A percentile compares a stretch with the other conserved stretches of the same genome.
Conservation (phyloP, 1,140 invertebrate species). For the Drosophila pseudoananassae region DNA sequence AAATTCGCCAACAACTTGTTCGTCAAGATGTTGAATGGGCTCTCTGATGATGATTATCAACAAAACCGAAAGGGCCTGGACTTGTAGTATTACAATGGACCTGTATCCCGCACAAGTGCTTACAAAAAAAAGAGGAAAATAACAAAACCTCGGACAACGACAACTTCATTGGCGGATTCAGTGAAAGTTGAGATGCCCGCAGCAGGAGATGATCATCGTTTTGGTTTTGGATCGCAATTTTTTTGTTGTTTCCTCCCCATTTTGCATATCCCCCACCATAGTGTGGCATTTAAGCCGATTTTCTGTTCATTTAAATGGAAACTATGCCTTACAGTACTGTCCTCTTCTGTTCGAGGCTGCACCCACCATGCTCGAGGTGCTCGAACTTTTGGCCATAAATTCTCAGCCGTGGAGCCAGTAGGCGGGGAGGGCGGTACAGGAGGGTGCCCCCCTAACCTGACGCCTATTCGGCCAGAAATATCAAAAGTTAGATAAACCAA, state of each 20-base stretch:
- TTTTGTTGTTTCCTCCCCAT: slow-evolving; percentile 7
- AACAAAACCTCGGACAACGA: slow-evolving; percentile 22
- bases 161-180: slow-evolving; percentile 45
- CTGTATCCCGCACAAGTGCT: slow-evolving; percentile 1
- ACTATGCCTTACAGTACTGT: slow-evolving; percentile 8
- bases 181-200: slow-evolving; percentile 56
- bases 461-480: slow-evolving; percentile 36
- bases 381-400: slow-evolving; percentile 50
- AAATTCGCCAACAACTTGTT: slow-evolving; percentile 58
- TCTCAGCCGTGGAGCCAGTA: slow-evolving; percentile 30
- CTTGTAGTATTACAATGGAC: slow-evolving; percentile 20
- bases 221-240: background rate
- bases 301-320: slow-evolving; percentile 51
- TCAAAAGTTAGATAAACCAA: slow-evolving; percentile 36
- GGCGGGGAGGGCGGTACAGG: background rate
- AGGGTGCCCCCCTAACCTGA: background rate
- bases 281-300: slow-evolving; percentile 34
- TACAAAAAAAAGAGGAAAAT: slow-evolving; percentile 1
- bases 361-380: slow-evolving; percentile 38
- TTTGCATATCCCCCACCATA: slow-evolving; percentile 1
- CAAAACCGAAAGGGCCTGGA: slow-evolving; percentile 19
- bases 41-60: slow-evolving; percentile 17
- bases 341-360: slow-evolving; percentile 20
- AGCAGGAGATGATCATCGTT: slow-evolving; percentile 49
- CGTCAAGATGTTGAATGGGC: slow-evolving; percentile 11